These are phyloP conservation scores for Linurgus olivaceus DNA, from an alignment of 2,797 vertebrate species.

Conservation along the genomic window DNA sequence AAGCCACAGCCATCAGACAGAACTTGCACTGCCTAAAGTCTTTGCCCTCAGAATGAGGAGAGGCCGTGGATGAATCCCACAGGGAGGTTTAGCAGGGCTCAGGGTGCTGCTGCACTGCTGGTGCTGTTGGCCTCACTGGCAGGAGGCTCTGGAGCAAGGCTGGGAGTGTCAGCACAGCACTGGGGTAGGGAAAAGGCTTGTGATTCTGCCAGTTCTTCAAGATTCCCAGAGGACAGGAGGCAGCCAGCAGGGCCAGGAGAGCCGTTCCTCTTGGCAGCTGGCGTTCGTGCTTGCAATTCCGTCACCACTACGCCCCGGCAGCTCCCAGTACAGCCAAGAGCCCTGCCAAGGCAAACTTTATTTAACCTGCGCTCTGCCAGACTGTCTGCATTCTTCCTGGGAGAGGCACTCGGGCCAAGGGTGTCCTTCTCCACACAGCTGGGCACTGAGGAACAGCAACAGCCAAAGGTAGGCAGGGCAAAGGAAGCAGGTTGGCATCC, in stretches of 20 bases:
- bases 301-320: constrained; percentile 45
- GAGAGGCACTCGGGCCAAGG: constrained; percentile 55
- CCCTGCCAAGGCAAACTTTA: constrained; percentile 78
- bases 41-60: neutral
- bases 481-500: neutral
- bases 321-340: constrained; percentile 55
- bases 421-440: neutral
- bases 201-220: neutral
- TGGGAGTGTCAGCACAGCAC: accelerated
- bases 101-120: accelerated
- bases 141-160: neutral
- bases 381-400: constrained; percentile 78
- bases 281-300: constrained; percentile 33
- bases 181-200: neutral
- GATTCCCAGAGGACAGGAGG: constrained; percentile 13
- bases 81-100: neutral
- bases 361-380: constrained; percentile 79
- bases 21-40: neutral
- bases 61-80: neutral
- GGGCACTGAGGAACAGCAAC: constrained; percentile 11
- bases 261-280: constrained; percentile 29
- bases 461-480: constrained; percentile 22
- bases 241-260: neutral
- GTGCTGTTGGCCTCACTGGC: accelerated
- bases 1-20: neutral